Percentiles rank a stretch among this genome's conserved stretches.
These are phyloP conservation scores for Formica aserva DNA, from an alignment of 2,888 invertebrate genomes.

Conservation along the genomic window DNA sequence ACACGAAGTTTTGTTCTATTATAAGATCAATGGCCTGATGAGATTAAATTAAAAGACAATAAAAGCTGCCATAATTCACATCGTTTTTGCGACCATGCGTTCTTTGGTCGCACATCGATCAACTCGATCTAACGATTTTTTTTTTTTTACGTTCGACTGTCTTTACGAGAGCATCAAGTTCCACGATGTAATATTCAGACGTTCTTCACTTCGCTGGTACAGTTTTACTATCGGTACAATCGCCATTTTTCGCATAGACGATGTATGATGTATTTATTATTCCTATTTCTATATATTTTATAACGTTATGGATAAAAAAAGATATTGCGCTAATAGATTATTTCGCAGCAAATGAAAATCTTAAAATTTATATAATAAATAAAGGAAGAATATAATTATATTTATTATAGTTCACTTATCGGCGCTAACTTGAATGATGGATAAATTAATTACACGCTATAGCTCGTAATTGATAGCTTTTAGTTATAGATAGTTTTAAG, in stretches of 20 bases:
- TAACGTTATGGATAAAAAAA: background rate
- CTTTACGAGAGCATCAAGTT: slow-evolving; percentile 3
- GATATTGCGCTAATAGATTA: background rate
- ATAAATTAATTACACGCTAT: background rate
- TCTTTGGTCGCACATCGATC: background rate
- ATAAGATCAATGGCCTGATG: background rate
- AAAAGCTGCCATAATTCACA: background rate
- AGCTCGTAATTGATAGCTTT: background rate
- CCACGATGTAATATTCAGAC: background rate
- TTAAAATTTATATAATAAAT: background rate
- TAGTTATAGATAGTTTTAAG: background rate
- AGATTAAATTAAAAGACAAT: background rate
- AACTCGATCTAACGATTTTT: background rate
- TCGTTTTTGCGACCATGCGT: background rate
- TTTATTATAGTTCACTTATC: slow-evolving; percentile 1
- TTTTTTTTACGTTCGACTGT: slow-evolving; percentile 1
- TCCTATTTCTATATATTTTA: background rate
- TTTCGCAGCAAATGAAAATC: background rate
- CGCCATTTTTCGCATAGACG: background rate
- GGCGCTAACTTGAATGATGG: background rate
- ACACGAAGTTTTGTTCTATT: background rate
- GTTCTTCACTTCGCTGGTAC: too few species aligned
- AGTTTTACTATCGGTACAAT: background rate
- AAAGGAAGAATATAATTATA: background rate
- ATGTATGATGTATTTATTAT: background rate